These are phyloP conservation scores for Drosophila burlai DNA, from an alignment of 1,140 invertebrate species.

Conservation along the genomic window DNA sequence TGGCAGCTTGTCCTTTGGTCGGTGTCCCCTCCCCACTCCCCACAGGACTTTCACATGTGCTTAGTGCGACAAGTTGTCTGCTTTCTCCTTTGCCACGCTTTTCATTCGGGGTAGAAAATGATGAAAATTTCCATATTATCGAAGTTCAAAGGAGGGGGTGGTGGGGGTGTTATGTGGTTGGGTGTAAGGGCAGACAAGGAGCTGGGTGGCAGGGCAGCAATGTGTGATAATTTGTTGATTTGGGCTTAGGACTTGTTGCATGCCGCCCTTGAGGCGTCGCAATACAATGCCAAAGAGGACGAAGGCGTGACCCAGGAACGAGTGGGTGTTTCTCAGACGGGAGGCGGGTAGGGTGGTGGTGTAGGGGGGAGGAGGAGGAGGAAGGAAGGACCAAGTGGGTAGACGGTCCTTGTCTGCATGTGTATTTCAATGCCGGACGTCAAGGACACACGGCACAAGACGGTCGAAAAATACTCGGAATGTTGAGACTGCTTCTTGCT, in stretches of 20 bases:
- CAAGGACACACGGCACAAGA: constrained; percentile 55
- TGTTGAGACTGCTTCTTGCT: background rate
- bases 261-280: constrained; percentile 31
- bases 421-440: constrained; percentile 64
- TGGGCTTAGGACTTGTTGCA: constrained; percentile 70
- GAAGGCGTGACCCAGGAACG: constrained; percentile 9
- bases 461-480: constrained; percentile 26
- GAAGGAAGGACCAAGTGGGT: background rate
- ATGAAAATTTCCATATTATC: constrained; percentile 83
- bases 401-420: constrained; percentile 24
- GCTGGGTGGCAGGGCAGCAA: background rate
- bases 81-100: constrained; percentile 28
- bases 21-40: background rate
- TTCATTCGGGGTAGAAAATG: constrained; percentile 70
- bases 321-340: constrained; percentile 10
- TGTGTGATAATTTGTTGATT: constrained; percentile 79
- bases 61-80: constrained; percentile 56
- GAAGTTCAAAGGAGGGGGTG: constrained; percentile 35
- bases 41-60: background rate
- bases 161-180: constrained; percentile 11
- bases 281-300: constrained; percentile 28
- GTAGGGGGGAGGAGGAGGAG: background rate
- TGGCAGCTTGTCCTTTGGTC: constrained; percentile 31
- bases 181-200: constrained; percentile 17
- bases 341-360: background rate